Evolutionary conservation across 2,113 vertebrate species (phyloP), one percentile per base, ranked within the genome.

Genomic region (Psittacara wagleri): DNA sequence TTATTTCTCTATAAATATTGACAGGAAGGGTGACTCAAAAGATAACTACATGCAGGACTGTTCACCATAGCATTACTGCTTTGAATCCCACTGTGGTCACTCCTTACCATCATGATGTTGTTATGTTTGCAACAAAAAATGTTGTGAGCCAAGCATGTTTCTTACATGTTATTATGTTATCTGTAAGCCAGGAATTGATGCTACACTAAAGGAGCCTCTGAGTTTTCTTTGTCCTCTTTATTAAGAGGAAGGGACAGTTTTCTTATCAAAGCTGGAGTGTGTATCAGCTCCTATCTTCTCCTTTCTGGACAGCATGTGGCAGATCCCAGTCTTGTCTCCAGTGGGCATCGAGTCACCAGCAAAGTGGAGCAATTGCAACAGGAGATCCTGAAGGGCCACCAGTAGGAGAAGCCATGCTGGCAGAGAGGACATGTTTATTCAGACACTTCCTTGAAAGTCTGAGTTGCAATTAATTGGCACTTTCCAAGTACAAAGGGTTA

Each of bases 1-100:
- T 94, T 94, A 94, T 94, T 95, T 69, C 70, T 94, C 54, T 91
- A 39, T 89, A 94, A 96, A 95, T 96, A 93, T 92, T 96, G 94
- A 87, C 92, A 96, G 95, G 92, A 96, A 96, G 88, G 67, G 70
- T 96, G 95, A 94, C 92, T 96, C 94, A 96, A 93, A 91, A 88
- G 94, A 87, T 67, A 94, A 85, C 86, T 73, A 44, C 10, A 51
- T 48, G 79, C 91, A 94, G 86, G 78, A 54, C 70, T 67, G 78
- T 8, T 76, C 1, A 0, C 80, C 2, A 0, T 86, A 83, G 80
- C 44, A 7, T n/a, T 72, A 41, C 62, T 78, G 77, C 88, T 91
- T 77, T 54, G 78, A 49, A 83, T 92, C 88, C 77, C 43, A 52
- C 80, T 89, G 66, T 74, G 86, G 92, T 91, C 49, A 54, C 52